phyloP scores from a whole-genome alignment of 2,797 vertebrate genomes.

The Pyrrhura leucotis region DNA sequence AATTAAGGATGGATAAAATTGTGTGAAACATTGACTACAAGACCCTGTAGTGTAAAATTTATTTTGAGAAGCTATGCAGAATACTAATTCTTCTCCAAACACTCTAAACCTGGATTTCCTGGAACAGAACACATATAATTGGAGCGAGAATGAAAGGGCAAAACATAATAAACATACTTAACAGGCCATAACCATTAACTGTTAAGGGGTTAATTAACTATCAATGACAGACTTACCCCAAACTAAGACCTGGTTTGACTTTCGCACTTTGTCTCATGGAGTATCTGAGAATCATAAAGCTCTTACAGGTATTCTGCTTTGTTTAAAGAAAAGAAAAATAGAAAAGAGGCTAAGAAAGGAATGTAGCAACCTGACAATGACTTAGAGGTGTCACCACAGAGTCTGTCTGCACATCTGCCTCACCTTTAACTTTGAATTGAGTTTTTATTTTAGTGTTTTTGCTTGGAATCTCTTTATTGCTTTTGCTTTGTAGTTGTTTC shows the following conservation, averaged over 20 bases:
- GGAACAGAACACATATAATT: background rate
- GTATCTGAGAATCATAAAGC: conserved; percentile 49
- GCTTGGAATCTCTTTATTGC: background rate
- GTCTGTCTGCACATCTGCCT: background rate
- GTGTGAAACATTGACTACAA: background rate
- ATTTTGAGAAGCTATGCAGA: background rate
- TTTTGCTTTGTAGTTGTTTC: background rate
- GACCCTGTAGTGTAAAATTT: background rate
- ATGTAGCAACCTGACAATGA: background rate
- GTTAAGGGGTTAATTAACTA: conserved; percentile 80
- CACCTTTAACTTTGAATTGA: background rate
- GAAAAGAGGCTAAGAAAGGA: background rate
- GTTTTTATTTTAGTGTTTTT: background rate
- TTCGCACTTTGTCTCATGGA: conserved; percentile 68
- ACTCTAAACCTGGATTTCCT: background rate
- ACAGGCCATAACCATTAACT: conserved; percentile 85
- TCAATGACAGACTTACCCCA: conserved; percentile 79
- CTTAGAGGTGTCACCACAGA: background rate
- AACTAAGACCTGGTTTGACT: conserved; percentile 68
- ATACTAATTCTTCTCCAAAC: background rate
- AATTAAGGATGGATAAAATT: background rate
- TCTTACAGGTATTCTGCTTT: conserved; percentile 74
- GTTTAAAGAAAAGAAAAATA: conserved; percentile 56
- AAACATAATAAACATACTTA: conserved; percentile 65
- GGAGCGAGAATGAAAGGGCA: conserved; percentile 5